phyloP scores from a whole-genome alignment of 2,113 vertebrate genomes.

The Cyanoramphus novaezelandiae region DNA sequence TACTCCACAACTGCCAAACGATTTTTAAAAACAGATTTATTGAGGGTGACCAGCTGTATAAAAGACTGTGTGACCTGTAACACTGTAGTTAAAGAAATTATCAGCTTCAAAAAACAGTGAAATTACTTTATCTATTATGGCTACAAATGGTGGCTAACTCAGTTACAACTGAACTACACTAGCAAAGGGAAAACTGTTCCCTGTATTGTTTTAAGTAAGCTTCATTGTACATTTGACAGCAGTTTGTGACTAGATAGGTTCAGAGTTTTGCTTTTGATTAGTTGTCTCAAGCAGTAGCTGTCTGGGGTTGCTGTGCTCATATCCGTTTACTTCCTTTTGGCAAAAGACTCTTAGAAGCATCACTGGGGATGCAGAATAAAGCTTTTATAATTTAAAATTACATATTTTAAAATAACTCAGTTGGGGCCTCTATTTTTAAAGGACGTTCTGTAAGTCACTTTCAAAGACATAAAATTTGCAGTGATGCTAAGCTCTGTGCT shows the following conservation, averaged over 20 bases:
- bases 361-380: background rate
- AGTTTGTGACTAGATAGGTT: background rate
- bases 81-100: conserved; percentile 23
- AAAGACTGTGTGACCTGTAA: background rate
- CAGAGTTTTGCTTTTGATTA: conserved; percentile 27
- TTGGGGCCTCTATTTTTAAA: background rate
- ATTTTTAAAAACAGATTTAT: conserved; percentile 48
- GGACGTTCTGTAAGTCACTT: background rate
- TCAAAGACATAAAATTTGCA: background rate
- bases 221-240: background rate
- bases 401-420: background rate
- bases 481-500: background rate
- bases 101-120: conserved; percentile 16
- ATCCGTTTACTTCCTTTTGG: background rate
- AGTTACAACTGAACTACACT: background rate
- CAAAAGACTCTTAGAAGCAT: background rate
- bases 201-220: background rate
- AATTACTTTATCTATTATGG: background rate
- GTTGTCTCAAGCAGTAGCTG: background rate
- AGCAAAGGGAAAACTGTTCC: background rate
- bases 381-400: background rate
- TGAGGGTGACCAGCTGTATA: conserved; percentile 3
- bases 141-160: background rate
- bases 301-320: background rate
- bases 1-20: conserved; percentile 26